Base-by-base conservation (phyloP, 2,888 invertebrate species). In the Acronicta aceris region DNA sequence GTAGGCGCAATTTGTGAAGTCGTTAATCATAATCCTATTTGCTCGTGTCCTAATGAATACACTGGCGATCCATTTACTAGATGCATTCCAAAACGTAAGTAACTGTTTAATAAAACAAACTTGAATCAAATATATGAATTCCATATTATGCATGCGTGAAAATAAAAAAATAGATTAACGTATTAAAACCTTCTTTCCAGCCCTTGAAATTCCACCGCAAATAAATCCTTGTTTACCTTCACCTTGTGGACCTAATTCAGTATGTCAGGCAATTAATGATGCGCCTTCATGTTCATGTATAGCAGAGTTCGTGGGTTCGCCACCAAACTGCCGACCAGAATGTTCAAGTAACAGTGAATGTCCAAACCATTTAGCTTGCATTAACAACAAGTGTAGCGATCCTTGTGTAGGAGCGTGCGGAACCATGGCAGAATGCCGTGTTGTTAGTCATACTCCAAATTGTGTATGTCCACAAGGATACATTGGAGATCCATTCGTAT, bases 21-120 rank as follows among this genome's bases (percentile, higher is more conserved):
- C 17, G 95, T 97, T 5, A 97, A 97, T 85, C 98, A 98, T 82
- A 97, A 96, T 86, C 97, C 97, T 0, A 96, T 97, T 81, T 98
- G 98, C 85, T 96, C 96, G 64, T 98, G 98, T 84, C 95, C 96
- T 8, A 89, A 93, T 40, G 95, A 96, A 52, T 96, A 95, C 71
- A 96, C 96, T 4, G 98, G 98, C 52, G 97, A 98, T 95, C 97
- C 97, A 21, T 97, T 97, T 81, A 90, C 95, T 13, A 95, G 96
- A 88, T 97, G 97, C 79, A 92, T 94, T 57, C 92, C 93, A 58
- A 96, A 95, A 88, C 95, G 97, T 96, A 93, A 95, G 96, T 88
- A 42, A 17, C n/a, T 15, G n/a, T 38, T 38, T 38, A 5, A 38
- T 38, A n/a, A 38, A 38, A n/a, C 13, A n/a, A 5, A n/a, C n/a